Evolutionary conservation across 30 jellyfish, hydroid and myxozoan species (phyloP).

Genomic region (Mastigias papua): DNA sequence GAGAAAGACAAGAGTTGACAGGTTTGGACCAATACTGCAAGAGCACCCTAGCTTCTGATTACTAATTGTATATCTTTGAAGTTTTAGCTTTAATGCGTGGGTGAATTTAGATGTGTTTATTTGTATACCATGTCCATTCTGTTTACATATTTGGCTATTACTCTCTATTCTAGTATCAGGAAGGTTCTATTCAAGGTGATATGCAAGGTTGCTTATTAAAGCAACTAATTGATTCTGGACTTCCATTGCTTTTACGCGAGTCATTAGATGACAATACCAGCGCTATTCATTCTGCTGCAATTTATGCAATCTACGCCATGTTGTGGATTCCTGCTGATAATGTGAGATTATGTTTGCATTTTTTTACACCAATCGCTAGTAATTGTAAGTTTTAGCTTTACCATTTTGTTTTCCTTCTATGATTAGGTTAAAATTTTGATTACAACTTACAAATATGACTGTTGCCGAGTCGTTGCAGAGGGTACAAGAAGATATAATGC

Average conservation of each 20-base stretch:
- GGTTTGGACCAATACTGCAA: too few species aligned
- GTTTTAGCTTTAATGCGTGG: background rate
- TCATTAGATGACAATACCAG: constrained; percentile 92
- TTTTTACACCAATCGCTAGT: background rate
- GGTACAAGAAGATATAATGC: too few species aligned
- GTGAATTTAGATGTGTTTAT: background rate
- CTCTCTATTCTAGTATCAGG: constrained; percentile 40
- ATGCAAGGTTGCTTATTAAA: constrained; percentile 29
- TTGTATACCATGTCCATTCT: background rate
- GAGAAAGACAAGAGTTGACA: too few species aligned
- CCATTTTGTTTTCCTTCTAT: background rate
- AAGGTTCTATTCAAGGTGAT: constrained; percentile 31
- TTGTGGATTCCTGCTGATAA: constrained; percentile 60
- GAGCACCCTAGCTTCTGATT: too few species aligned
- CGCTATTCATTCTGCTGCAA: constrained; percentile 79
- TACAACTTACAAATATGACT: too few species aligned
- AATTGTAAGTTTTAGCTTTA: background rate
- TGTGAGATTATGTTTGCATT: constrained; percentile 37
- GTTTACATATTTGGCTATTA: background rate
- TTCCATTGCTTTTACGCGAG: constrained; percentile 92
- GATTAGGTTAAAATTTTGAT: too few species aligned
- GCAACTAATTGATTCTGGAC: constrained; percentile 83
- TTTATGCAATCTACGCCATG: constrained; percentile 71
- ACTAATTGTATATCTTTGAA: too few species aligned
- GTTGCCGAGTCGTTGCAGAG: too few species aligned